Percentiles rank a stretch among this genome's conserved stretches.
Conservation (phyloP, 2,797 vertebrate species). For the Brachyrhaphis roseni region DNA sequence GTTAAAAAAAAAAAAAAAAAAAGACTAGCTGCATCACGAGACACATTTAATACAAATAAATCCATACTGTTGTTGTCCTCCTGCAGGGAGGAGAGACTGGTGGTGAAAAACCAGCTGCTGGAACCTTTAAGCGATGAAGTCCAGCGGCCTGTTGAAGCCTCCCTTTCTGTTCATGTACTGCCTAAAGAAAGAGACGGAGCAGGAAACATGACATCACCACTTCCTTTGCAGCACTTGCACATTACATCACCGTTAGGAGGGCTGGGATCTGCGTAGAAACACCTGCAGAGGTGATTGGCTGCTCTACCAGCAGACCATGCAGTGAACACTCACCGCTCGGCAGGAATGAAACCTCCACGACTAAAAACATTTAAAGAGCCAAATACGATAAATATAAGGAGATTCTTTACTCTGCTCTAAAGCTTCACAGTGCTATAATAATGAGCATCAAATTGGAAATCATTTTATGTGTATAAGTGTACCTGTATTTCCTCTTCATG, state of each 20-base stretch:
- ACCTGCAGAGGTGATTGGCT: slow-evolving; percentile 83
- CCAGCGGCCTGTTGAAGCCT: slow-evolving; percentile 98
- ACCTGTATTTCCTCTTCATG: slow-evolving; percentile 98
- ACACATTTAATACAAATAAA: slow-evolving; percentile 12
- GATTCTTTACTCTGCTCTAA: not conserved
- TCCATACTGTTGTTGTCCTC: not conserved
- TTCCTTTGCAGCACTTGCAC: slow-evolving; percentile 82
- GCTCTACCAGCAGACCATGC: slow-evolving; percentile 60
- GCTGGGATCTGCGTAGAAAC: slow-evolving; percentile 73
- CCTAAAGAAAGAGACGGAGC: slow-evolving; percentile 78
- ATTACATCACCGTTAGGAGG: slow-evolving; percentile 86
- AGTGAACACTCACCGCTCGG: slow-evolving; percentile 36
- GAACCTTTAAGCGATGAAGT: slow-evolving; percentile 91
- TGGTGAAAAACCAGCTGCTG: not conserved
- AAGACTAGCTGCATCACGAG: slow-evolving; percentile 27
- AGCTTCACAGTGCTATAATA: too few species aligned
- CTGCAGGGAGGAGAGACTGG: too few species aligned
- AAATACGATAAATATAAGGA: not conserved
- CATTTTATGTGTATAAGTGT: slow-evolving; percentile 9
- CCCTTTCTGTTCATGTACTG: slow-evolving; percentile 99
- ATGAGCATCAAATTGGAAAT: not conserved
- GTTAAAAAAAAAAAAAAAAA: slow-evolving; percentile 22
- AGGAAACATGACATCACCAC: slow-evolving; percentile 83
- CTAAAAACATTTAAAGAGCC: not conserved
- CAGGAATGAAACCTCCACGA: slow-evolving; percentile 13